These are phyloP conservation scores for Pheucticus melanocephalus DNA, from an alignment of 2,113 vertebrate species.

Conservation along the genomic window DNA sequence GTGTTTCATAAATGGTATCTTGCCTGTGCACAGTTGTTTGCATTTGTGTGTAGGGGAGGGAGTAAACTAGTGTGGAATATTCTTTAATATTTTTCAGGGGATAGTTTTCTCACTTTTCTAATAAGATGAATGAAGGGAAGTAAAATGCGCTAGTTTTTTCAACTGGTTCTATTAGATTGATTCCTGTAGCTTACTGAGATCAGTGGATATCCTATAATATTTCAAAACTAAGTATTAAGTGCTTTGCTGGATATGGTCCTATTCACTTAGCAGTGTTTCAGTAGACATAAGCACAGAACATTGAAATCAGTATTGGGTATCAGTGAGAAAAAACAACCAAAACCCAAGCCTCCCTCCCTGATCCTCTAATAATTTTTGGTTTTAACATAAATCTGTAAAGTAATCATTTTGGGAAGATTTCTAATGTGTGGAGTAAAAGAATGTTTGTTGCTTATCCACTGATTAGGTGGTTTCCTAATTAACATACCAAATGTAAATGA, in stretches of 20 bases:
- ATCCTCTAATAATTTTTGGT: accelerated
- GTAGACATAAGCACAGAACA: neutral
- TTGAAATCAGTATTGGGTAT: neutral
- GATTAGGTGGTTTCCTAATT: neutral
- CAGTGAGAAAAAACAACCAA: neutral
- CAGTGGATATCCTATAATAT: neutral
- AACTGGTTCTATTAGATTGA: neutral
- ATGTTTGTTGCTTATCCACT: neutral
- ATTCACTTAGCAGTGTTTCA: neutral
- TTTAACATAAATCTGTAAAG: neutral
- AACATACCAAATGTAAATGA: neutral
- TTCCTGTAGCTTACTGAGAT: neutral
- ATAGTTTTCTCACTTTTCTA: neutral
- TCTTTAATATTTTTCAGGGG: neutral
- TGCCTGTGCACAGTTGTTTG: neutral
- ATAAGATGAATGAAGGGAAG: neutral
- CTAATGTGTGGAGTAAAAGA: neutral
- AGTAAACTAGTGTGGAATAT: neutral
- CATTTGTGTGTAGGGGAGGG: accelerated
- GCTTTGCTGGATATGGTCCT: neutral
- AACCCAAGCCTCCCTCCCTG: neutral
- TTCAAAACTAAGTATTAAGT: neutral
- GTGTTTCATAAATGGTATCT: neutral
- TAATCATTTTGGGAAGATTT: neutral
- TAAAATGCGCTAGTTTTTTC: neutral